Percentiles rank a stretch among this genome's conserved stretches.
These are phyloP conservation scores for Thermophis baileyi DNA, from an alignment of 2,113 vertebrate species.

Conservation along the genomic window DNA sequence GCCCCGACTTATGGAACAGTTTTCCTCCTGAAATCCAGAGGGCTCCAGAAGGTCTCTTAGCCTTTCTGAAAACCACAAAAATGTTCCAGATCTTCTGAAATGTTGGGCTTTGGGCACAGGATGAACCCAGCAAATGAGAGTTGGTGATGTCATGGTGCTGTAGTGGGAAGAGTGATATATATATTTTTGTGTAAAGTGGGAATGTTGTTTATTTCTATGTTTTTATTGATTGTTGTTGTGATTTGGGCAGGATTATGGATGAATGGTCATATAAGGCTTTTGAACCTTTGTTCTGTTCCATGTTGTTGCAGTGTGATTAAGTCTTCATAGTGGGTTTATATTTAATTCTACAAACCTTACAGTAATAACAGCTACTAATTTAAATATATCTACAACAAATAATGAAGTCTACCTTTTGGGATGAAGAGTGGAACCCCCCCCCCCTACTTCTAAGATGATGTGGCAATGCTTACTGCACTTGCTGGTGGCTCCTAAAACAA, in stretches of 20 bases:
- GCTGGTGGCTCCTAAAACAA: neutral
- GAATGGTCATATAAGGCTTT: neutral
- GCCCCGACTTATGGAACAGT: neutral
- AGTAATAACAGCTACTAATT: neutral
- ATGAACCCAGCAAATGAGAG: neutral
- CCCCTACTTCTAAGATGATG: neutral
- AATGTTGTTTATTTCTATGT: neutral
- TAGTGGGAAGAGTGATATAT: neutral
- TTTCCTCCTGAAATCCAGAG: neutral
- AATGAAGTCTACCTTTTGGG: neutral
- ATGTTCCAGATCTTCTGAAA: neutral
- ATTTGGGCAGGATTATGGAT: neutral
- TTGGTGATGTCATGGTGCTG: neutral
- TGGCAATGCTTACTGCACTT: neutral
- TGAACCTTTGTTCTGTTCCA: neutral
- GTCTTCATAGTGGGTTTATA: neutral
- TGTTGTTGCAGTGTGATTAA: too few relatives aligned
- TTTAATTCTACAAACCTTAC: neutral
- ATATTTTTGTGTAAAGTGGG: neutral
- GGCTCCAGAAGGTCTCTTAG: neutral
- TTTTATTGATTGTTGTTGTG: neutral
- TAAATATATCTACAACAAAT: neutral
- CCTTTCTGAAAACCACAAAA: neutral
- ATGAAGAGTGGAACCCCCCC: neutral
- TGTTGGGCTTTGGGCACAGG: neutral